Conservation (phyloP, 2,888 invertebrate species). For the Orthosia cruda region DNA sequence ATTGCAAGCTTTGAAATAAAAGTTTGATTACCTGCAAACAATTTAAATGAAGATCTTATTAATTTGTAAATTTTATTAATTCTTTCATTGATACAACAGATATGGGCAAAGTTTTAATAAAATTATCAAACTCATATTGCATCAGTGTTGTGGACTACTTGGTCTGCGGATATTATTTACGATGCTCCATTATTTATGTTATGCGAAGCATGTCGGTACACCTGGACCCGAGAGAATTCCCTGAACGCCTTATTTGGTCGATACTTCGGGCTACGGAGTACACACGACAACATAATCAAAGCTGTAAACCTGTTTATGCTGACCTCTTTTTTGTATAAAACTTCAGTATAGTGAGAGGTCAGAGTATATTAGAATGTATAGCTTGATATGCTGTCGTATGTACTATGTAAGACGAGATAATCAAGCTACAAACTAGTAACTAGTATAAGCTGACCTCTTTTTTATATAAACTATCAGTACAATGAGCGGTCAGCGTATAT, state of each 20-base stretch:
- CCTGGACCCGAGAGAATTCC: conserved; percentile 70
- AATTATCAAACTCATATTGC: conserved; percentile 35
- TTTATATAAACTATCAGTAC: neutral
- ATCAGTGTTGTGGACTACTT: conserved; percentile 1
- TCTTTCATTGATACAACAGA: neutral
- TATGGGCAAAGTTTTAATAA: neutral
- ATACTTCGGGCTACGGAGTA: conserved; percentile 62
- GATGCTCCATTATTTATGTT: conserved; percentile 74
- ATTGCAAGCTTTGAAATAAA: neutral
- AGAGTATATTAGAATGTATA: neutral
- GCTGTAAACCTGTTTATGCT: neutral
- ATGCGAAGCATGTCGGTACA: conserved; percentile 65
- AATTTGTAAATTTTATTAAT: neutral
- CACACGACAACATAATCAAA: neutral
- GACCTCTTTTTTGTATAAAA: neutral
- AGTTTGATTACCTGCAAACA: neutral
- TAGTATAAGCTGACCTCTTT: neutral
- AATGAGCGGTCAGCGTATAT: neutral
- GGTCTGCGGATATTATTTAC: conserved; percentile 64
- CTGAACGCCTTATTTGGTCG: conserved; percentile 73
- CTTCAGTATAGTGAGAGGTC: neutral
- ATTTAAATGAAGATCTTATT: neutral
- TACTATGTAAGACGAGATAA: neutral
- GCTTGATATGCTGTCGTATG: neutral
- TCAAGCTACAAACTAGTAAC: neutral